Evolutionary conservation across 2,113 vertebrate species (phyloP).

Genomic region (Pedionomus torquatus): DNA sequence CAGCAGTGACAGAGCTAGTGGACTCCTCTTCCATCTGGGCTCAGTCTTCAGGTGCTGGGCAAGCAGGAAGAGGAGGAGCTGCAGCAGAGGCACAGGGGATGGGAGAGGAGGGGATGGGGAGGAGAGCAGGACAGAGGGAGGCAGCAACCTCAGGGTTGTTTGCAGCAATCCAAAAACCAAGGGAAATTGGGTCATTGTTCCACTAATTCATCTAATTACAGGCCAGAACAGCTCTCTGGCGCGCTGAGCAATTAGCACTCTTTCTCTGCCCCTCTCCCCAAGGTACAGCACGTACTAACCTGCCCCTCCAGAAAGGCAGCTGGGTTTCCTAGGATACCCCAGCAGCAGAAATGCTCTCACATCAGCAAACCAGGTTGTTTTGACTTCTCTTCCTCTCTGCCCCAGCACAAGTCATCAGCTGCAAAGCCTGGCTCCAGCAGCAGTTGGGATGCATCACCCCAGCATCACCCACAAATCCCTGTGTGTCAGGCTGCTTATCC

Average conservation of each 20-base stretch:
- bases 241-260: conserved; percentile 47
- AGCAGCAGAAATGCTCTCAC: neutral
- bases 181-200: conserved; percentile 63
- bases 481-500: neutral
- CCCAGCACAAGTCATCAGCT: neutral
- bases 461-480: neutral
- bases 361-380: neutral
- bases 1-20: fast-evolving
- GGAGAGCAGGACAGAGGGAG: neutral
- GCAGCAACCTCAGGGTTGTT: conserved; percentile 10
- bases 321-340: conserved; percentile 75
- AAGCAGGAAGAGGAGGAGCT: neutral
- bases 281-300: conserved; percentile 30
- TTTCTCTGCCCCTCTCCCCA: conserved; percentile 14
- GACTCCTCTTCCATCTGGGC: neutral
- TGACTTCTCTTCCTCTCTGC: neutral
- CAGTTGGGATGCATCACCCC: fast-evolving
- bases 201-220: conserved; percentile 71
- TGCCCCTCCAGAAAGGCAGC: conserved; percentile 32
- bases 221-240: conserved; percentile 45
- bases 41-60: neutral
- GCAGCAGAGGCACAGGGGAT: neutral
- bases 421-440: neutral
- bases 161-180: conserved; percentile 9
- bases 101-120: neutral